Percentiles rank a stretch among this genome's conserved stretches.
Conservation (phyloP, 2,888 invertebrate species). For the Chrysotoxum bicinctum region DNA sequence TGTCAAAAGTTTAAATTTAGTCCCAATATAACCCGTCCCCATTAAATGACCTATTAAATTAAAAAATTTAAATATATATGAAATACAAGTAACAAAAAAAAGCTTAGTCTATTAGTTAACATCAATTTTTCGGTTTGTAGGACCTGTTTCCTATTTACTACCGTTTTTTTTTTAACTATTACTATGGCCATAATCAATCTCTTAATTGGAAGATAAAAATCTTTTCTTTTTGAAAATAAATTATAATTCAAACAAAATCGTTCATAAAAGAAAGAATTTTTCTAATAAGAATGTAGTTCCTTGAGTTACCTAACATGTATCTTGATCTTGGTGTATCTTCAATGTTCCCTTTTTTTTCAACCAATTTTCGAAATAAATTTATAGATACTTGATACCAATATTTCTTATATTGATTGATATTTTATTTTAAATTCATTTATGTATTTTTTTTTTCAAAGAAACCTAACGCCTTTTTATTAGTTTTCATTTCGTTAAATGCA, state of each 20-base stretch:
- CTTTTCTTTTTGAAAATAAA: neutral
- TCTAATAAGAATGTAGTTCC: neutral
- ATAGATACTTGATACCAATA: conserved; percentile 17
- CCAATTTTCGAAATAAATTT: conserved; percentile 11
- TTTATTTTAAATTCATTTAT: conserved; percentile 23
- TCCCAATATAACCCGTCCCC: neutral
- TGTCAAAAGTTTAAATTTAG: neutral
- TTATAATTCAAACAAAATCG: conserved; percentile 35
- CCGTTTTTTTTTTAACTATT: conserved; percentile 30
- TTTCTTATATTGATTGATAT: conserved; percentile 30
- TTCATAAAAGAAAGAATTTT: conserved; percentile 33
- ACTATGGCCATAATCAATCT: conserved; percentile 46
- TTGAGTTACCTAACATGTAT: conserved; percentile 11
- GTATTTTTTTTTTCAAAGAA: neutral
- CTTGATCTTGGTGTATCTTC: conserved; percentile 35
- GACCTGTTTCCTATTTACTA: conserved; percentile 22
- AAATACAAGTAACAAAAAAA: neutral
- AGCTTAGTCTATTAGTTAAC: conserved; percentile 48
- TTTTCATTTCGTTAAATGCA: conserved; percentile 10
- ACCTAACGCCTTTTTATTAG: conserved; percentile 18
- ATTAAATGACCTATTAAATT: conserved; percentile 15
- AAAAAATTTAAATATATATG: neutral
- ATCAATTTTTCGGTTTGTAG: conserved; percentile 9
- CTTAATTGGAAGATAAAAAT: conserved; percentile 64
- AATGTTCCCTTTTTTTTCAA: neutral